phyloP scores from a whole-genome alignment of 2,888 invertebrate species.

The Noctua comes region DNA sequence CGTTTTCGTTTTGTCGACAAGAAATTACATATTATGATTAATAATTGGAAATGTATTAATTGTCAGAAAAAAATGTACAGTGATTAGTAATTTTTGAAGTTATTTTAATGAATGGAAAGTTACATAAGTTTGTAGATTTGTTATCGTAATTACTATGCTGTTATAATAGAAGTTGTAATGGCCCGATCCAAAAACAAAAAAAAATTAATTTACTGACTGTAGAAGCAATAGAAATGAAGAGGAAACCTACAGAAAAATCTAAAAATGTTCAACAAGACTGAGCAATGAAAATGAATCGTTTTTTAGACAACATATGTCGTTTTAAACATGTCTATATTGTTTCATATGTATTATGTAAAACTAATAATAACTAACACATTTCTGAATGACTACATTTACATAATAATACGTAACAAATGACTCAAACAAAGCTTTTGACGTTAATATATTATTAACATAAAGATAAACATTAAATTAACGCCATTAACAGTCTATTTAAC shows the following conservation, averaged over 20 bases:
- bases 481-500: constrained; percentile 5
- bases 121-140: constrained; percentile 8
- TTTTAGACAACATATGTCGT: neutral
- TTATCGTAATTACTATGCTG: constrained; percentile 12
- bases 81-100: constrained; percentile 41
- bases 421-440: constrained; percentile 6
- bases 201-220: neutral
- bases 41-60: constrained; percentile 44
- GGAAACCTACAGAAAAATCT: neutral
- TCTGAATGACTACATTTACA: neutral
- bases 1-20: constrained; percentile 29
- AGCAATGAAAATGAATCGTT: neutral
- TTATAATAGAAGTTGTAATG: neutral
- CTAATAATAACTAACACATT: neutral
- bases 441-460: constrained; percentile 1
- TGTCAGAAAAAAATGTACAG: constrained; percentile 19
- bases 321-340: neutral
- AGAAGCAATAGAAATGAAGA: neutral
- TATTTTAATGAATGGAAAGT: constrained; percentile 45
- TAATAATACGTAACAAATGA: neutral
- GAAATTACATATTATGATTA: constrained; percentile 46
- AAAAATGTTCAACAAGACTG: neutral
- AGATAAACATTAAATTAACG: constrained; percentile 7
- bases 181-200: neutral
- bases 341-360: neutral